Percentiles rank a stretch among this genome's conserved stretches.
These are phyloP conservation scores for Clinocottus analis DNA, from an alignment of 2,113 vertebrate species.

Conservation along the genomic window DNA sequence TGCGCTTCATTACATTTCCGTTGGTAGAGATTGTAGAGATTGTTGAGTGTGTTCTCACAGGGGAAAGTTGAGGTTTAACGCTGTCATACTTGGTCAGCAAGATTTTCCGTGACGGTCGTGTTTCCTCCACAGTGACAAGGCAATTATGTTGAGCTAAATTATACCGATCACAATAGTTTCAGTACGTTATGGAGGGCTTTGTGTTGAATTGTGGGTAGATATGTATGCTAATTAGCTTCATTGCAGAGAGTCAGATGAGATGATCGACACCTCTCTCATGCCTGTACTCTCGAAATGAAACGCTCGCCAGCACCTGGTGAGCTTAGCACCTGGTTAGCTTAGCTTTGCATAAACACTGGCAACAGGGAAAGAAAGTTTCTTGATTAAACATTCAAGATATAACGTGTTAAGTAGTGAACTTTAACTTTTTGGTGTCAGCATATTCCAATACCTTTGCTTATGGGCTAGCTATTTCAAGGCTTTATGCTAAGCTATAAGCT, in stretches of 20 bases:
- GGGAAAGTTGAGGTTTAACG: constrained; percentile 22
- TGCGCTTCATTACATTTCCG: constrained; percentile 18
- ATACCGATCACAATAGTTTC: constrained; percentile 25
- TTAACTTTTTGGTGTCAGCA: background rate
- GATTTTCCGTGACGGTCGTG: background rate
- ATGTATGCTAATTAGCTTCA: background rate
- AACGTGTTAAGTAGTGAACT: background rate
- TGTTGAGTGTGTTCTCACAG: constrained; percentile 20
- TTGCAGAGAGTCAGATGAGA: background rate
- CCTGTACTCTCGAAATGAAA: too few species aligned
- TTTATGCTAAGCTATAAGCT: constrained; percentile 33
- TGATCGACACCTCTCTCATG: background rate
- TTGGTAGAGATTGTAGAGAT: constrained; percentile 3
- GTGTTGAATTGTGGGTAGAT: constrained; percentile 24
- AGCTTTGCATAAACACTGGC: background rate
- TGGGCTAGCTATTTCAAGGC: background rate
- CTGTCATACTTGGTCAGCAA: background rate
- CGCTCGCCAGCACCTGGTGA: too few species aligned
- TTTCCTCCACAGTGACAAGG: constrained; percentile 9
- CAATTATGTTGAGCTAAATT: constrained; percentile 11
- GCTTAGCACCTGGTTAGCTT: background rate
- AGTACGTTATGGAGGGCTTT: constrained; percentile 1
- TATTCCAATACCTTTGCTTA: background rate
- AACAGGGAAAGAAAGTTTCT: background rate
- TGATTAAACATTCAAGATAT: background rate